Evolutionary conservation across 2,888 invertebrate genomes (phyloP), one percentile per base, ranked within the genome.

Genomic region (Saturnia pavonia): DNA sequence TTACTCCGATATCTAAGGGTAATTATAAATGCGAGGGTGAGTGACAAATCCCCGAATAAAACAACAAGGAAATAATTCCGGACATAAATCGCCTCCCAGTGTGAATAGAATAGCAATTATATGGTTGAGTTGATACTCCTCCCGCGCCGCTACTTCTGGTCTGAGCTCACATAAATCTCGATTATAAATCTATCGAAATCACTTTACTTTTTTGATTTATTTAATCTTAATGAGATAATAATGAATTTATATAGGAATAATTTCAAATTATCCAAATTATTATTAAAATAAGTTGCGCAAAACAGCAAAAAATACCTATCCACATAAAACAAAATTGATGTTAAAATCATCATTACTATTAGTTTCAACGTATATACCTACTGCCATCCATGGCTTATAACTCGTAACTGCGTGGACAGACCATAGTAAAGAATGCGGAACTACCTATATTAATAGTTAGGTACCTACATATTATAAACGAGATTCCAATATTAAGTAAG

Each of bases 31-130:
- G 89, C 85, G 86, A 89, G 90, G 86, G 88, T 86, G 89, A 91
- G 89, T 92, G 93, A 93, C 92, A 93, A 94, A 94, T 92, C 92
- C 91, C 85, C 91, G 87, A 91, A 93, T 94, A 93, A 94, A 93
- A 94, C 93, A 94, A 94, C 94, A 94, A 91, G 94, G 91, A 94
- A 92, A 94, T 94, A 93, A 94, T 94, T 93, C 91, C 87, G 87
- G 80, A 76, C 83, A 92, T 94, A 94, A 94, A 94, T 94, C 87
- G 88, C 82, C 90, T 89, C 90, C 86, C 88, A 85, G 92, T 92
- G 92, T 92, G 94, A 94, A 94, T 94, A 90, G 94, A 93, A 94
- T 94, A 94, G 91, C 93, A 93, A 94, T 94, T 94, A 93, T 94
- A 90, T 91, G 94, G 91, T 90, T 91, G 91, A 92, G 88, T 91